A percentile compares a stretch with the other conserved stretches of the same genome.
These are phyloP conservation scores for Aphelenchoides avenae DNA, from an alignment of 1,140 invertebrate genomes.

Conservation along the genomic window DNA sequence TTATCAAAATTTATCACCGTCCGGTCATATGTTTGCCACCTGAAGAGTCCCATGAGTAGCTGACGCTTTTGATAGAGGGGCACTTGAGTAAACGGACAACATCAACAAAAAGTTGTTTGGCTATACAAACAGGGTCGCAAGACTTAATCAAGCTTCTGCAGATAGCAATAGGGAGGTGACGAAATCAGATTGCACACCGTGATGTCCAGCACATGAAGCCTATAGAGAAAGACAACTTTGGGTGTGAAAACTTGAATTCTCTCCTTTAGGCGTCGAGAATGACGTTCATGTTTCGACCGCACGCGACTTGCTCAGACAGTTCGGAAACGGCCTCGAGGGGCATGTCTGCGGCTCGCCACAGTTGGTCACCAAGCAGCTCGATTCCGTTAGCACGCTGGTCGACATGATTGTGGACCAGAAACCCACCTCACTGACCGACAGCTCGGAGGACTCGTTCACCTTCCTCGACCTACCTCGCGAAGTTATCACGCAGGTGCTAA, in stretches of 20 bases:
- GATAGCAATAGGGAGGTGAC: too few species aligned
- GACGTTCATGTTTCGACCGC: constrained; percentile 49
- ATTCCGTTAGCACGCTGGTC: constrained; percentile 31
- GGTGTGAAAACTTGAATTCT: constrained; percentile 6
- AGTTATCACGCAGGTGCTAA: constrained; percentile 81
- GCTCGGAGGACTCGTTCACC: constrained; percentile 73
- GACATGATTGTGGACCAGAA: constrained; percentile 61
- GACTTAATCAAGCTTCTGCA: too few species aligned
- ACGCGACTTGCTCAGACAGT: constrained; percentile 46
- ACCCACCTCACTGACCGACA: constrained; percentile 65
- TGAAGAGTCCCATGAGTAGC: too few species aligned
- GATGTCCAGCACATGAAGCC: not conserved
- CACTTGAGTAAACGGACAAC: too few species aligned
- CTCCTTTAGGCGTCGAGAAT: constrained; percentile 42
- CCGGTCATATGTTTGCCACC: too few species aligned
- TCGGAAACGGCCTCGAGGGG: constrained; percentile 43
- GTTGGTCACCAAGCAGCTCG: constrained; percentile 43
- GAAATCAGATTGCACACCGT: constrained; percentile 13
- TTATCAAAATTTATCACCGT: too few species aligned
- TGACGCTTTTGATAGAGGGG: too few species aligned
- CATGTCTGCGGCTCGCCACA: constrained; percentile 57
- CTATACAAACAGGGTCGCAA: too few species aligned
- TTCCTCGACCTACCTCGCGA: constrained; percentile 86
- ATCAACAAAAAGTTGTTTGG: too few species aligned
- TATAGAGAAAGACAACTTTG: too few species aligned